Base-by-base conservation (phyloP, 1,140 invertebrate genomes). In the Drosophila albomicans region DNA sequence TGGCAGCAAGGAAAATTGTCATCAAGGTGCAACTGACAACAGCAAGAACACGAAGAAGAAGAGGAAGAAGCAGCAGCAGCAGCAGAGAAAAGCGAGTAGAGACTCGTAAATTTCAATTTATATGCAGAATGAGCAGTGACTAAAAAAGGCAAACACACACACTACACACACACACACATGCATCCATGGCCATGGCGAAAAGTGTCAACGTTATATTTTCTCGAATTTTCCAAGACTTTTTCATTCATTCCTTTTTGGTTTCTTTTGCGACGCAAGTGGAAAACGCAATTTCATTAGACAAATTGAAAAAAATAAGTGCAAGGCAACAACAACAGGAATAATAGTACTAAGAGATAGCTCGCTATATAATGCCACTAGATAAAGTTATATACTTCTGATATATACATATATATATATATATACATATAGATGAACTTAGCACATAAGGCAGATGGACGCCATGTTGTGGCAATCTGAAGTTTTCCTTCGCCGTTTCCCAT, bases 271-370 rank as follows among this genome's bases (percentile, higher is more conserved):
- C 76, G 82, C 79, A 88, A 88, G 82, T 89, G 85, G 80, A 81
- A 89, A 89, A 90, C 82, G 89, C 89, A 91, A 91, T 91, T 91
- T 91, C 89, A 91, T 91, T 91, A 91, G 81, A 91, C 86, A 91
- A 91, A 91, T 91, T 91, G 89, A 89, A 91, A 91, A 91, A 91
- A 91, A 89, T 84, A 88, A 87, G 80, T 87, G 84, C 85, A 88
- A 62, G 56, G 51, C 81, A 68, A 56, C 66, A 82, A 54, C 57
- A 78, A 51, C 71, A 62, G 28, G 30, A 59, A 2, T 68, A 74
- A 68, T 74, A 74, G 64, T 25, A 74, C 71, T 62, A 16, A 32
- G 57, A 52, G 20, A n/a, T 25, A 30, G 43, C 8, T 15, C 13
- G 65, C 15, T 65, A 71, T 71, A 58, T 52, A 46, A n/a, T 1